Base-by-base conservation (phyloP, 1,140 invertebrate genomes). In the Euwallacea fornicatus region DNA sequence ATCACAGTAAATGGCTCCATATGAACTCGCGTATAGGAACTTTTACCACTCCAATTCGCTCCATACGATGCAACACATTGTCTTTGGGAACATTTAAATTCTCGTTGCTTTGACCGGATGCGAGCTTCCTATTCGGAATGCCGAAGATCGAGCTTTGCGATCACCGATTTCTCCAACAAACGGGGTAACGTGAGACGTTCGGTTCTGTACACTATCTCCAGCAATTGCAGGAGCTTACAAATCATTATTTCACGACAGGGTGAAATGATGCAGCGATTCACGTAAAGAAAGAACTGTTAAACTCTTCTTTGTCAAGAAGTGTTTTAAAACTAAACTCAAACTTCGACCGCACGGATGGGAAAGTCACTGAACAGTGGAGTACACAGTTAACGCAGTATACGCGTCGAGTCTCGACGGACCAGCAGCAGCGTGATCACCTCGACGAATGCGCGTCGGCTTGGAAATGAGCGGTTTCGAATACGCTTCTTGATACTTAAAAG, bases 401-500 rank as follows among this genome's bases (percentile, higher is more conserved):
- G 21, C 10, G 63, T 53, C 16, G 13, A 65, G 46, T 43, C 7
- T 7, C 42, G 11, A n/a, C 15, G n/a, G 7, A 7, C 7, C 44
- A 13, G 7, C 53, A 33, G 7, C 41, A 15, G 56, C 42, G 6
- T 46, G 56, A 33, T 61, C 42, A 68, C 66, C 56, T 46, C 59
- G 13, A 11, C 46, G 46, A 50, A 59, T 42, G 42, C 55, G 21
- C 41, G 56, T 64, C 44, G 42, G 47, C 43, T 71, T 54, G 42
- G 16, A 64, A 71, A 71, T 71, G 59, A 71, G 69, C 47, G 21
- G 54, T 13, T 71, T 65, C 59, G 60, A 43, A 71, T 43, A 64
- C 69, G 55, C 42, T 64, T 65, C 69, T 65, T 42, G 61, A 71
- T 71, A 71, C 69, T 71, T 71, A 69, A 69, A 54, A 54, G 63